phyloP scores from a whole-genome alignment of 1,140 invertebrate species.

The Amphibalanus amphitrite region DNA sequence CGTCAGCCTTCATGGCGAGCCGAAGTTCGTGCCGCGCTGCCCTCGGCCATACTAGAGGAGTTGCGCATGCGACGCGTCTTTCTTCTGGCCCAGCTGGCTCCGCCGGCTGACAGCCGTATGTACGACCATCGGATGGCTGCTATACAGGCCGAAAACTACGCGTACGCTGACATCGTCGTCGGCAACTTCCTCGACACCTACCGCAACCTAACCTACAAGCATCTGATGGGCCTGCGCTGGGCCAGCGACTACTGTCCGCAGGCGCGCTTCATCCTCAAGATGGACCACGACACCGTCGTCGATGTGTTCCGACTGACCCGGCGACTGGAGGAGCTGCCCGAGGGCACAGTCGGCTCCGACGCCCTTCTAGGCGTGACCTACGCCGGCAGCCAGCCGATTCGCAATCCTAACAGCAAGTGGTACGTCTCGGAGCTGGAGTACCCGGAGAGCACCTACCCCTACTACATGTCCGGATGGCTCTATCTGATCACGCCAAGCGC shows the following conservation, averaged over 20 bases:
- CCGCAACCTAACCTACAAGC: conserved; percentile 71
- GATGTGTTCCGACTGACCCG: conserved; percentile 33
- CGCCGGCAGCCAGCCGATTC: not conserved
- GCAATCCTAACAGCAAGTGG: conserved; percentile 16
- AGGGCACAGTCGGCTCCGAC: conserved; percentile 22
- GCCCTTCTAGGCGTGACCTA: not conserved
- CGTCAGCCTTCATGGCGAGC: conserved; percentile 25
- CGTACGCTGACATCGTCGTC: conserved; percentile 53
- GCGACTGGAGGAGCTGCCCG: conserved; percentile 10
- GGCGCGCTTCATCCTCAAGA: conserved; percentile 51
- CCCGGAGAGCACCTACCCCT: conserved; percentile 19
- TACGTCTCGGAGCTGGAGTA: conserved; percentile 21
- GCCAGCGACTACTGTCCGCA: conserved; percentile 41
- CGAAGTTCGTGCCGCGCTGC: conserved; percentile 45
- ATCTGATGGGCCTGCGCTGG: conserved; percentile 69
- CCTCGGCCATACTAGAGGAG: conserved; percentile 32
- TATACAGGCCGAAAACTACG: conserved; percentile 38
- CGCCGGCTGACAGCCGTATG: too few relatives aligned
- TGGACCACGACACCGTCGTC: conserved; percentile 70
- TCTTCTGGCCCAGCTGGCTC: conserved; percentile 37
- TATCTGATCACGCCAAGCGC: conserved; percentile 18
- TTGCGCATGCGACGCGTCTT: conserved; percentile 45
- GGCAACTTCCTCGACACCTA: conserved; percentile 61
- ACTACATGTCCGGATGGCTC: conserved; percentile 21
- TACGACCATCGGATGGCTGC: conserved; percentile 20